Conservation (phyloP, 2,113 vertebrate species). For the Fregata magnificens region DNA sequence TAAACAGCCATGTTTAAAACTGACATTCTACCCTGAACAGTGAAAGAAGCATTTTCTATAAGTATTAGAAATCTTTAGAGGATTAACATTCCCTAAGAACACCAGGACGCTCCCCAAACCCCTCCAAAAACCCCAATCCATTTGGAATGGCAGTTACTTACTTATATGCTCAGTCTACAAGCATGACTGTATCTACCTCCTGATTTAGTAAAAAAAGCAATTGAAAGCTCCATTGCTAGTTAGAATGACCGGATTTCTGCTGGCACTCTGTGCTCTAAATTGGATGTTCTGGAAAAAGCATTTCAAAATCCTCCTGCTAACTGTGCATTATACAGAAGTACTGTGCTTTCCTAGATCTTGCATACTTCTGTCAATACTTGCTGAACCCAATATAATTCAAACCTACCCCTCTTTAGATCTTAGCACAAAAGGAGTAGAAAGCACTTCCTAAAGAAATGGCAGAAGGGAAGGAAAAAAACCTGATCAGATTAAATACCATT, state of each 20-base stretch:
- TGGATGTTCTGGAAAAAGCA: background rate
- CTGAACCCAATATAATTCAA: background rate
- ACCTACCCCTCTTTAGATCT: background rate
- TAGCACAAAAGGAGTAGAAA: background rate
- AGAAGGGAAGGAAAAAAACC: background rate
- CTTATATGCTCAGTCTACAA: background rate
- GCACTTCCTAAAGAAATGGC: background rate
- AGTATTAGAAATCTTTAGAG: background rate
- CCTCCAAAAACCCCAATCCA: background rate
- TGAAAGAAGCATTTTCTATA: background rate
- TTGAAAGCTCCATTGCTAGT: background rate
- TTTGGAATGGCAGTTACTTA: background rate
- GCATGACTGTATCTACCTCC: background rate
- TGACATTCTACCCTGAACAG: background rate
- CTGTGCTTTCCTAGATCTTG: background rate
- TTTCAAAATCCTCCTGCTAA: background rate
- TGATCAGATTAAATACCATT: slow-evolving; percentile 74
- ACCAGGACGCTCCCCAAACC: background rate
- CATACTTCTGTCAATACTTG: background rate
- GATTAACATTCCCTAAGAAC: background rate
- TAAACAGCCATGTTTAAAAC: background rate
- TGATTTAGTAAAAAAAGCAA: background rate
- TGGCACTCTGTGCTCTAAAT: background rate
- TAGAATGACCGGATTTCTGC: background rate
- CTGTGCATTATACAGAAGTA: background rate